Evolutionary conservation across 35 echinoderm and acorn worm genomes (phyloP).

Genomic region (Lytechinus variegatus): DNA sequence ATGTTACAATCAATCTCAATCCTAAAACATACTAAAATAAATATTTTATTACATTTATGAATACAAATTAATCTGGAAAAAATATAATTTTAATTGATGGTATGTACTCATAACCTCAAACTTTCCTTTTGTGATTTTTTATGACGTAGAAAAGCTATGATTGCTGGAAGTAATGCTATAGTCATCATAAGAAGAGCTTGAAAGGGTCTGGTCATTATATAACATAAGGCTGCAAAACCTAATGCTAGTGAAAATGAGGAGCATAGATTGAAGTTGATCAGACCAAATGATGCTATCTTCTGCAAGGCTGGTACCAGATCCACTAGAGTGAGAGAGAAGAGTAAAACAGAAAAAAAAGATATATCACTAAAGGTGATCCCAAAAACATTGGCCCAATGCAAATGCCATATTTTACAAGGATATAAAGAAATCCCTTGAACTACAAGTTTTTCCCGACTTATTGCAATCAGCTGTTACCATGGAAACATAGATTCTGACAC

Average conservation of each 20-base stretch:
- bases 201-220: slow-evolving; percentile 21
- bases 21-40: not conserved
- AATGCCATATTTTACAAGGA: too few species aligned
- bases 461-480: too few species aligned
- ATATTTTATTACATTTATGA: not conserved
- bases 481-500: too few species aligned
- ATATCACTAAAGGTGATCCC: too few species aligned
- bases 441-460: too few species aligned
- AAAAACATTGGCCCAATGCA: too few species aligned
- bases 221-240: not conserved
- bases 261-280: slow-evolving; percentile 43
- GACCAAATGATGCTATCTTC: slow-evolving; percentile 47
- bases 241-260: not conserved
- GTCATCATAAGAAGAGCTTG: slow-evolving; percentile 39
- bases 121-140: not conserved
- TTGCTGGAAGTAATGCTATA: not conserved
- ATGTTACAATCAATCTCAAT: not conserved
- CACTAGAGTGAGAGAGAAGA: slow-evolving; percentile 14
- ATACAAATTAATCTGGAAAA: not conserved
- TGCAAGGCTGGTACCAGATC: slow-evolving; percentile 30
- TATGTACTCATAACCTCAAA: slow-evolving; percentile 26
- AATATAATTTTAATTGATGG: not conserved
- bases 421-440: too few species aligned
- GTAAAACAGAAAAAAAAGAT: not conserved
- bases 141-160: not conserved